These are phyloP conservation scores for Pimephales promelas DNA, from an alignment of 2,113 vertebrate species.

Conservation along the genomic window DNA sequence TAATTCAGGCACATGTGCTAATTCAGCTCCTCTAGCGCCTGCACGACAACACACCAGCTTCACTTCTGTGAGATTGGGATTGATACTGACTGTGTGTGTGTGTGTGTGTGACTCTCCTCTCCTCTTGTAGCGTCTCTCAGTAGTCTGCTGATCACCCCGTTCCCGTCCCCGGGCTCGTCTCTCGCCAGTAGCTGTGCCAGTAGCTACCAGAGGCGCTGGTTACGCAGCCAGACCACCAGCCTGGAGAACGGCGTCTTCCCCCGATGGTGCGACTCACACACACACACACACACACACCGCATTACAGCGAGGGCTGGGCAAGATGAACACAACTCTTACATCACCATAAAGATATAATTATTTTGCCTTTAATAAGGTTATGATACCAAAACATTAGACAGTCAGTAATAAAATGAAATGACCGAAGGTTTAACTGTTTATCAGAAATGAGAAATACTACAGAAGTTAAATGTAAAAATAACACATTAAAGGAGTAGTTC, in stretches of 20 bases:
- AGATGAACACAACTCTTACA: too few relatives aligned
- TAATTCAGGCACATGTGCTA: conserved; percentile 59
- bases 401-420: too few relatives aligned
- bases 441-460: neutral
- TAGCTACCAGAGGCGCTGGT: conserved; percentile 97
- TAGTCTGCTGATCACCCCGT: conserved; percentile 94
- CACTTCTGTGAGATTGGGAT: too few relatives aligned
- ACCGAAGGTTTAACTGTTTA: too few relatives aligned
- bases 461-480: neutral
- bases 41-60: too few relatives aligned
- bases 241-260: conserved; percentile 97
- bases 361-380: neutral
- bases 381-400: neutral
- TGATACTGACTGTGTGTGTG: neutral
- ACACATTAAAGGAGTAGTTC: too few relatives aligned
- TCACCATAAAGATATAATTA: neutral
- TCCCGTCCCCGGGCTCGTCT: conserved; percentile 95
- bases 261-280: conserved; percentile 83
- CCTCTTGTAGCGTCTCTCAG: conserved; percentile 87
- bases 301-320: too few relatives aligned
- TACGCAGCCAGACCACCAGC: conserved; percentile 97
- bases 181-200: conserved; percentile 95
- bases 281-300: too few relatives aligned
- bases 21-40: too few relatives aligned
- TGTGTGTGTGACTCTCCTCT: conserved; percentile 52